A percentile compares a stretch with the other conserved stretches of the same genome.
Evolutionary conservation across 2,113 vertebrate species (phyloP).

Genomic region (Chionomys nivalis): DNA sequence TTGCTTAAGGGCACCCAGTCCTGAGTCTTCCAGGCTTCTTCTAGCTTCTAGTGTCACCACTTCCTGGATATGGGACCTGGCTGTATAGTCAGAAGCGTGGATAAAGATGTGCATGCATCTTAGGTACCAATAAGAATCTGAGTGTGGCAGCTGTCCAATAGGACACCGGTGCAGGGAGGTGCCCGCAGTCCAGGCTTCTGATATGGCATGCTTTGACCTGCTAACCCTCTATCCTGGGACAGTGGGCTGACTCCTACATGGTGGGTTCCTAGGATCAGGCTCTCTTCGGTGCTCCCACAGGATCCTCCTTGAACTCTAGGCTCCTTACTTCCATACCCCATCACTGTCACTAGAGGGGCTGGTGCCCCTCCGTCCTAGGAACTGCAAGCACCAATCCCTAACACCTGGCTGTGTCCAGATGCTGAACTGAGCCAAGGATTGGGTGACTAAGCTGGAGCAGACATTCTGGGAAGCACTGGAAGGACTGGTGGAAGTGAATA

Average conservation of each 20-base stretch:
- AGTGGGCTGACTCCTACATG: background rate
- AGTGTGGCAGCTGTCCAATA: background rate
- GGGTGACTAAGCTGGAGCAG: background rate
- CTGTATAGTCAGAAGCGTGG: background rate
- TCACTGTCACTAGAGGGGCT: background rate
- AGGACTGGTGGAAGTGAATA: background rate
- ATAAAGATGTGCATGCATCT: background rate
- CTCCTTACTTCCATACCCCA: background rate
- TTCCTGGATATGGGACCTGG: background rate
- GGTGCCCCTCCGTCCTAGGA: background rate
- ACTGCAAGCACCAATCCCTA: background rate
- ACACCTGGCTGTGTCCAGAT: background rate
- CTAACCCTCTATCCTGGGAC: background rate
- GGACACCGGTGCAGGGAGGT: background rate
- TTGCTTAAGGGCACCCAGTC: background rate
- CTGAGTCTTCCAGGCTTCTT: background rate
- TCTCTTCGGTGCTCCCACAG: background rate
- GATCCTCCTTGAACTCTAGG: background rate
- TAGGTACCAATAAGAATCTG: background rate
- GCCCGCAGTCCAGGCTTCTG: no score
- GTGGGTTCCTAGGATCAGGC: accelerated
- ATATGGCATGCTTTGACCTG: background rate
- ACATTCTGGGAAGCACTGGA: background rate
- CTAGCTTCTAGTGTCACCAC: background rate
- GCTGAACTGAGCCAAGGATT: background rate